Evolutionary conservation across 2,797 vertebrate genomes (phyloP), one percentile per base, ranked within the genome.

Genomic region (Hemitrygon akajei): DNA sequence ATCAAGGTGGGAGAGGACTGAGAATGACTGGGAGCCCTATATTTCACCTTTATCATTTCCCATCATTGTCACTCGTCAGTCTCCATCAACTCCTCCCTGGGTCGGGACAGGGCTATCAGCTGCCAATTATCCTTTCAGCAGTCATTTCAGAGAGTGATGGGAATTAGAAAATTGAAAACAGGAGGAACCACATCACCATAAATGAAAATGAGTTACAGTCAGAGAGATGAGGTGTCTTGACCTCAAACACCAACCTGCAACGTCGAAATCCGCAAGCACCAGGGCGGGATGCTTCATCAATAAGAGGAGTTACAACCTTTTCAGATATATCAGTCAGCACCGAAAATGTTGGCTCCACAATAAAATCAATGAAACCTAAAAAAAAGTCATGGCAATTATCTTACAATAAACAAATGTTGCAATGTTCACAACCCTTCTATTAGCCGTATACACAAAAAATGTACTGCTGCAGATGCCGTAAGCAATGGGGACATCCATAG

Each of bases 321-420:
- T 99, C 98, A 0, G 97, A 97, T 98, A 99, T 99, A 94, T 99
- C 98, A 0, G 98, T 98, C 95, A 99, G 96, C 94, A 99, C 98
- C 56, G 97, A 97, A 96, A 99, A 99, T 69, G 98, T 99, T 80
- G 98, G 98, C 94, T 99, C 98, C 97, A 99, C 98, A 0, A 99
- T 99, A 96, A 99, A 99, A 95, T 99, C 98, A 91, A 99, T 99
- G 95, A 99, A 99, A 95, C 98, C 98, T 99, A 95, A 34, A 82
- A 91, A 94, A 58, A 94, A n/a, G 47, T 47, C 7, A 75, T 3
- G 40, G 25, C 71, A 93, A 76, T 18, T 93, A 76, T 58, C 47
- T 89, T 66, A 66, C 1, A 66, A 89, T 66, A 60, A 89, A 69
- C 20, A 91, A 91, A 69, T 37, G 20, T 25, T 92, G 60, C 16